These are phyloP conservation scores for Chloroclystis v-ata DNA, from an alignment of 2,888 invertebrate species.

Conservation along the genomic window DNA sequence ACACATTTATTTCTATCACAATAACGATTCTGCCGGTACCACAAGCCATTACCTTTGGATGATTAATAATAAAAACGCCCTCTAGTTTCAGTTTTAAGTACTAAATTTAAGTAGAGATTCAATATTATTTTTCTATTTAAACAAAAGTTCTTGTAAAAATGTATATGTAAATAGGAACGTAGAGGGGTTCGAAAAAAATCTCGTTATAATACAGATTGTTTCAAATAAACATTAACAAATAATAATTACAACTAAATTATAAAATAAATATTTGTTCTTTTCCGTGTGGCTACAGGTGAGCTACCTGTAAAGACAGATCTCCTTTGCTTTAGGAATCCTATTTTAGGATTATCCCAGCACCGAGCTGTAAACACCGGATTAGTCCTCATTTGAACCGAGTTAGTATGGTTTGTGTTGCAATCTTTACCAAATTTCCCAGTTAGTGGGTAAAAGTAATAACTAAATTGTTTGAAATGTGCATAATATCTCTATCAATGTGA, in stretches of 20 bases:
- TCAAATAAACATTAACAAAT: constrained; percentile 25
- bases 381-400: neutral
- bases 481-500: constrained; percentile 27
- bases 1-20: constrained; percentile 69
- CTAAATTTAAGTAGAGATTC: constrained; percentile 74
- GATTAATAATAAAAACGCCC: too few species aligned
- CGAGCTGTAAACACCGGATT: constrained; percentile 25
- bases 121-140: constrained; percentile 32
- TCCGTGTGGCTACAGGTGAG: constrained; percentile 58
- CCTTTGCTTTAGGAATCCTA: constrained; percentile 36
- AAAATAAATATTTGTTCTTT: constrained; percentile 56
- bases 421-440: constrained; percentile 41
- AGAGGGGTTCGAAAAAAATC: constrained; percentile 54
- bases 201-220: constrained; percentile 50
- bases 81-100: constrained; percentile 60
- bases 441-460: constrained; percentile 43
- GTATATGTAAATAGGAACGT: constrained; percentile 47
- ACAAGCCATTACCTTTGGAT: constrained; percentile 59
- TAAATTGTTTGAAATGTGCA: constrained; percentile 31
- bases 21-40: constrained; percentile 46
- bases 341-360: constrained; percentile 30
- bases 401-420: constrained; percentile 8
- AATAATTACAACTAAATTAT: constrained; percentile 33
- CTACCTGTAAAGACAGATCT: constrained; percentile 67
- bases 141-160: constrained; percentile 11